phyloP scores from a whole-genome alignment of 2,888 invertebrate genomes.

The Erebia aethiops region DNA sequence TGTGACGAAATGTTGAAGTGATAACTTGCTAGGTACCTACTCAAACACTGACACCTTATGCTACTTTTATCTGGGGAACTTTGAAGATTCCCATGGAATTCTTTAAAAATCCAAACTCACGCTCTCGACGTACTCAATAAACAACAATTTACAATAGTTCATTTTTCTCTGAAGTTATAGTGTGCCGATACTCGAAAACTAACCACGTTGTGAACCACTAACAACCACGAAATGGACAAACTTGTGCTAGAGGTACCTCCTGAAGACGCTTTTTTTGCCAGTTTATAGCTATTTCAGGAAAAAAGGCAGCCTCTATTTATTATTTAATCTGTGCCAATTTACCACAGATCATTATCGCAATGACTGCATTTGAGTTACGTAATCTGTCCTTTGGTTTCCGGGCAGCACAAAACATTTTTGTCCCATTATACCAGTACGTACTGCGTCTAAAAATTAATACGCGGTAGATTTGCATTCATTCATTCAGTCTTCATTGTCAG shows the following conservation, averaged over 20 bases:
- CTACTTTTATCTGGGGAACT: too few relatives aligned
- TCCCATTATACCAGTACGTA: not conserved
- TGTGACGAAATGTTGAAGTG: too few relatives aligned
- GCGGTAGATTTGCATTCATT: conserved; percentile 9
- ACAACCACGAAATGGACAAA: not conserved
- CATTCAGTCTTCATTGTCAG: conserved; percentile 3
- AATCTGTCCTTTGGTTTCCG: not conserved
- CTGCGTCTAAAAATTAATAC: conserved; percentile 8
- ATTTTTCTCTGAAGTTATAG: not conserved
- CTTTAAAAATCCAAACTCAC: too few relatives aligned
- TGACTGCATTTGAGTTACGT: conserved; percentile 5
- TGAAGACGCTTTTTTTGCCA: not conserved
- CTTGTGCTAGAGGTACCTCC: not conserved
- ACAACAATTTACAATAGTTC: too few relatives aligned
- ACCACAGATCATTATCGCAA: not conserved
- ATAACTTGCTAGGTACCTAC: too few relatives aligned
- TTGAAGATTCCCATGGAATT: too few relatives aligned
- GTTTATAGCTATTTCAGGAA: not conserved
- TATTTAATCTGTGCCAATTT: too few relatives aligned
- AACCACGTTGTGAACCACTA: not conserved
- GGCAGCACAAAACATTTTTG: conserved; percentile 4
- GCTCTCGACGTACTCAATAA: too few relatives aligned
- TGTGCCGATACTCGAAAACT: not conserved
- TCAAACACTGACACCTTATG: too few relatives aligned
- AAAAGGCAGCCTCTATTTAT: too few relatives aligned